Conservation (phyloP, 92 coral and sea anemone species). For the Porites divaricata region DNA sequence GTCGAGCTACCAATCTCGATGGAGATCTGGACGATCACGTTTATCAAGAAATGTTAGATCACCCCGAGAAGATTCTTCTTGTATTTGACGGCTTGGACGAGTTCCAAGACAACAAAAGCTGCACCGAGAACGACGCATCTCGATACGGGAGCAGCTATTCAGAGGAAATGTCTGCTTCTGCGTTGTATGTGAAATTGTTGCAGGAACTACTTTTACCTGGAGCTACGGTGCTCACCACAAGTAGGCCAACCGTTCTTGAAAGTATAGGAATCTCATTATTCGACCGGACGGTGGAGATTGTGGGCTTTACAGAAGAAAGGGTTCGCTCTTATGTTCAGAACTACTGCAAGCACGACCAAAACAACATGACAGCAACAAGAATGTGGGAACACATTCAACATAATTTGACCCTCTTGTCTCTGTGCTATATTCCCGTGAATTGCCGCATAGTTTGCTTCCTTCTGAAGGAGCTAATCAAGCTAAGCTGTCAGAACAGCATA, state of each 20-base stretch:
- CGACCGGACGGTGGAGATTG: constrained; percentile 63
- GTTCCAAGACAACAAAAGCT: constrained; percentile 32
- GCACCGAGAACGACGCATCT: constrained; percentile 31
- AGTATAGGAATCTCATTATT: constrained; percentile 32
- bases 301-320: constrained; percentile 61
- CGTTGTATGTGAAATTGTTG: constrained; percentile 46
- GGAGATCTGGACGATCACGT: constrained; percentile 37
- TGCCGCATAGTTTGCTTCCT: constrained; percentile 30
- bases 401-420: constrained; percentile 51
- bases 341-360: constrained; percentile 36
- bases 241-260: constrained; percentile 62
- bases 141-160: constrained; percentile 35
- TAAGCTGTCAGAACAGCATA: background rate
- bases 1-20: constrained; percentile 11
- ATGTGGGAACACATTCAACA: constrained; percentile 23
- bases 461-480: constrained; percentile 23
- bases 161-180: constrained; percentile 48
- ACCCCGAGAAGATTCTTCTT: constrained; percentile 48
- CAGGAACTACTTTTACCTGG: constrained; percentile 43
- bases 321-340: constrained; percentile 53
- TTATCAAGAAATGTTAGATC: constrained; percentile 31
- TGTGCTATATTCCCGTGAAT: constrained; percentile 63
- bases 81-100: constrained; percentile 70
- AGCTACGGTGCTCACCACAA: constrained; percentile 55
- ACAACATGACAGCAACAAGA: background rate